These are phyloP conservation scores for Hypolimnas misippus DNA, from an alignment of 2,888 invertebrate species.

Conservation along the genomic window DNA sequence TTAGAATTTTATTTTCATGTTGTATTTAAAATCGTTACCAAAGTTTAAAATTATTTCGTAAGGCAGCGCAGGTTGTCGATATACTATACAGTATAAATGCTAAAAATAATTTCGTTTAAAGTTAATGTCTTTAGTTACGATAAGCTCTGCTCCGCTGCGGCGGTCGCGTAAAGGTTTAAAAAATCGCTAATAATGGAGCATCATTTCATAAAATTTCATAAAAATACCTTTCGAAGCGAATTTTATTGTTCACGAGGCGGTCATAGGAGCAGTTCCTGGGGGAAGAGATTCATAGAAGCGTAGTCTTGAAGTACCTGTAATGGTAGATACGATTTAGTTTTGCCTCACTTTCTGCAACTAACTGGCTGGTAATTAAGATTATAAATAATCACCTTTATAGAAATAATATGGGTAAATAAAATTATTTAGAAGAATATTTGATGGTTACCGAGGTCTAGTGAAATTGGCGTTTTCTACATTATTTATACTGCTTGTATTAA, in stretches of 20 bases:
- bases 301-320: slow-evolving; percentile 91
- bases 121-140: slow-evolving; percentile 18
- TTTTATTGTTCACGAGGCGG: slow-evolving; percentile 35
- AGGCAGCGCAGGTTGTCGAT: slow-evolving; percentile 21
- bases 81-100: slow-evolving; percentile 22
- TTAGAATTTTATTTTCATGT: slow-evolving; percentile 6
- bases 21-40: neutral
- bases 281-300: slow-evolving; percentile 92
- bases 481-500: too few species aligned
- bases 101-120: slow-evolving; percentile 34
- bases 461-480: too few species aligned
- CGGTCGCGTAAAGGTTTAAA: slow-evolving; percentile 8
- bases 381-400: too few species aligned
- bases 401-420: too few species aligned
- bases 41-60: slow-evolving; percentile 14
- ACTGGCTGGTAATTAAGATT: neutral
- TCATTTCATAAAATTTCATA: slow-evolving; percentile 10
- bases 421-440: too few species aligned
- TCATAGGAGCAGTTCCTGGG: slow-evolving; percentile 87
- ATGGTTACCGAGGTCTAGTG: too few species aligned
- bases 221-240: slow-evolving; percentile 1
- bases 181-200: slow-evolving; percentile 17
- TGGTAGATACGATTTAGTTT: slow-evolving; percentile 26
- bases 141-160: slow-evolving; percentile 24
- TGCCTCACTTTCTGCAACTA: neutral